Conservation (phyloP, 1,140 invertebrate species). For the Stegodyphus dumicola region DNA sequence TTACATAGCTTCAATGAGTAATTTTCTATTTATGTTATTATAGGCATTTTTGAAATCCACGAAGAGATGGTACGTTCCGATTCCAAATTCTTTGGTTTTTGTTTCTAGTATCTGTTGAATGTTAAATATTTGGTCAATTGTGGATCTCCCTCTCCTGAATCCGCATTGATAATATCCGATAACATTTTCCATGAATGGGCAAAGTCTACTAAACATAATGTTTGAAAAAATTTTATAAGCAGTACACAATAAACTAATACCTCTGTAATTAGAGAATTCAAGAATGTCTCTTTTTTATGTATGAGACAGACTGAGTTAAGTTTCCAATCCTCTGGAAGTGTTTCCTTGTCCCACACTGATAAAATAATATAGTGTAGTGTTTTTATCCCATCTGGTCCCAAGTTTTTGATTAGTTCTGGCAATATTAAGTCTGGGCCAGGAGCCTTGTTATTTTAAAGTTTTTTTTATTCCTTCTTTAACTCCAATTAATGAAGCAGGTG, state of each 20-base stretch:
- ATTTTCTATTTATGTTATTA: neutral
- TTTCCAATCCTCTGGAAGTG: neutral
- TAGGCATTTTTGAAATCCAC: neutral
- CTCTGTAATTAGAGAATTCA: neutral
- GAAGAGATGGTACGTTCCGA: neutral
- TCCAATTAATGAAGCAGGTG: neutral
- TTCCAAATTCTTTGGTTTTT: neutral
- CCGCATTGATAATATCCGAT: neutral
- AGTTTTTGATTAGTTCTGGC: neutral
- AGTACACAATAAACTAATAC: neutral
- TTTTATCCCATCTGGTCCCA: neutral
- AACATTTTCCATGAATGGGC: neutral
- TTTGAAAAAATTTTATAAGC: conserved; percentile 10
- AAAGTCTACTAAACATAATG: neutral
- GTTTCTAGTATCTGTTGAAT: neutral
- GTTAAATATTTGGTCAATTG: neutral
- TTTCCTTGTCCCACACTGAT: neutral
- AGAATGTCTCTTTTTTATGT: conserved; percentile 1
- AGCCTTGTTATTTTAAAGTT: neutral
- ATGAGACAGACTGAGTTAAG: neutral
- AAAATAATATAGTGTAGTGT: neutral
- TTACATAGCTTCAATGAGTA: neutral
- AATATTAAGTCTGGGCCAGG: conserved; percentile 7
- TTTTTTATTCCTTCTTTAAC: neutral
- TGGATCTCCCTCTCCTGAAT: neutral